phyloP scores from a whole-genome alignment of 1,140 invertebrate species.

The Neodiprion pinetum region DNA sequence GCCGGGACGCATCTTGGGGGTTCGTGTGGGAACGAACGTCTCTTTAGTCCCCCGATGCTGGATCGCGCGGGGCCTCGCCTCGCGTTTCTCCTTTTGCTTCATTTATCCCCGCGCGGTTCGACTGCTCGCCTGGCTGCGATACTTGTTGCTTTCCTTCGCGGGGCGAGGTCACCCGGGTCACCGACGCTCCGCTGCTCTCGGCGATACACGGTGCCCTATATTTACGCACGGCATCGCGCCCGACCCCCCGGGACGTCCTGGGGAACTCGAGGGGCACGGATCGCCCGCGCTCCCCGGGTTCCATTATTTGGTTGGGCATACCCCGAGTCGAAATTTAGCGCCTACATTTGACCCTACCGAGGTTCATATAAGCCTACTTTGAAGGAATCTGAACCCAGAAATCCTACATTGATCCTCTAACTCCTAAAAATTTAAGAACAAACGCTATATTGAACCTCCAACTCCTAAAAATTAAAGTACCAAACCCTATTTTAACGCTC shows the following conservation, averaged over 20 bases:
- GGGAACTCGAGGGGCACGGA: background rate
- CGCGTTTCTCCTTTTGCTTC: slow-evolving; percentile 28
- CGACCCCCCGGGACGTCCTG: background rate
- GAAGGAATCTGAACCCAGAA: too few relatives aligned
- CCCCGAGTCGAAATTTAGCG: too few relatives aligned
- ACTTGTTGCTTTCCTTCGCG: slow-evolving; percentile 1
- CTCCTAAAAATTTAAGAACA: too few relatives aligned
- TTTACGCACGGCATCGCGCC: slow-evolving; percentile 47
- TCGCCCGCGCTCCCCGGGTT: too few relatives aligned
- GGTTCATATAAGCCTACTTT: too few relatives aligned
- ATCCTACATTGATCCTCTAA: too few relatives aligned
- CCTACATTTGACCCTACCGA: too few relatives aligned
- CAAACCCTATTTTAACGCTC: too few relatives aligned
- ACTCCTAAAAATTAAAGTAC: too few relatives aligned
- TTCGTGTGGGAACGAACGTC: slow-evolving; percentile 62
- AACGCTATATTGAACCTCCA: too few relatives aligned
- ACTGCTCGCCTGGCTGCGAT: background rate
- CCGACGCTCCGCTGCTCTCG: slow-evolving; percentile 39
- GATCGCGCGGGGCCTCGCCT: slow-evolving; percentile 34
- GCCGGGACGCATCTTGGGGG: slow-evolving; percentile 60
- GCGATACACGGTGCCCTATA: slow-evolving; percentile 51
- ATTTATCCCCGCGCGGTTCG: slow-evolving; percentile 11
- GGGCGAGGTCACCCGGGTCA: slow-evolving; percentile 44
- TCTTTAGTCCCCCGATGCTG: slow-evolving; percentile 44
- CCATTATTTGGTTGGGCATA: too few relatives aligned